Conservation (phyloP, 2,797 vertebrate species). For the Clarias laeviceps region DNA sequence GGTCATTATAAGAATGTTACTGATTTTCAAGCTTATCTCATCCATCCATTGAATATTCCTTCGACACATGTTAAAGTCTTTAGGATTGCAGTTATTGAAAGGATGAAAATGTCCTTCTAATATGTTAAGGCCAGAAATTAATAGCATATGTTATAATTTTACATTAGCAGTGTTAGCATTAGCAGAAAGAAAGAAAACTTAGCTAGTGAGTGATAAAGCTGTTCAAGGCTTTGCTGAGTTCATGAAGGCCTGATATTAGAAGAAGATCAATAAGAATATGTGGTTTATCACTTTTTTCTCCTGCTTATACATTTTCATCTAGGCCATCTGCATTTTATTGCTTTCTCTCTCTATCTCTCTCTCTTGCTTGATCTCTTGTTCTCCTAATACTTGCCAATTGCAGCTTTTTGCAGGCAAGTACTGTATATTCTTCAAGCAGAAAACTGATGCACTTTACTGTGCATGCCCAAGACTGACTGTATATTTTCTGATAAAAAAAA, state of each 20-base stretch:
- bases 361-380: not conserved
- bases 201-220: constrained; percentile 17
- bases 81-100: not conserved
- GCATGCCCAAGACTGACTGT: not conserved
- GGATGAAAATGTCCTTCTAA: not conserved
- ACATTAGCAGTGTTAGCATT: not conserved
- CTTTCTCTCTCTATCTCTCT: not conserved
- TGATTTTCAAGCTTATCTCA: not conserved
- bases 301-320: constrained; percentile 29
- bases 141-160: constrained; percentile 9
- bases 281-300: constrained; percentile 10
- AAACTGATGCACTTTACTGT: not conserved
- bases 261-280: constrained; percentile 29
- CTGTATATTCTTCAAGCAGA: not conserved
- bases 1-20: not conserved
- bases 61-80: not conserved
- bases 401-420: not conserved
- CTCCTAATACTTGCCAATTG: not conserved
- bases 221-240: constrained; percentile 33
- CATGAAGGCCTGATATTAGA: not conserved
- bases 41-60: not conserved
- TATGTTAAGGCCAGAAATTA: not conserved
- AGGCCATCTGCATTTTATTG: constrained; percentile 2
- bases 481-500: not conserved
- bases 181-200: not conserved